A percentile compares a stretch with the other conserved stretches of the same genome.
phyloP scores from a whole-genome alignment of 92 coral and sea anemone genomes.

The Umimayanthus chanpuru region DNA sequence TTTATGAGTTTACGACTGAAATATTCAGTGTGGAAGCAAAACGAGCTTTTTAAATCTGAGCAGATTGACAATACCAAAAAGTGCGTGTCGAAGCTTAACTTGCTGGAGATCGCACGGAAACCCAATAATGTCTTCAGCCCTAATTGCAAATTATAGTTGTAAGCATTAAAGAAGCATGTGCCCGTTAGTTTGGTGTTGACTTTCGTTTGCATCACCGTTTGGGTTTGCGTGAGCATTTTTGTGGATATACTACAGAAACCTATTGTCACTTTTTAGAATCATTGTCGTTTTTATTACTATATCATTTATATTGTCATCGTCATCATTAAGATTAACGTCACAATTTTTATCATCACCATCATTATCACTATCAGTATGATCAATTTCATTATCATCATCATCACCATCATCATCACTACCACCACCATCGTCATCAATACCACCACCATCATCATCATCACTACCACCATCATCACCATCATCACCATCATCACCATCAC shows the following conservation, averaged over 20 bases:
- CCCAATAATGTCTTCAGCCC: too few species aligned
- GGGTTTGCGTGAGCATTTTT: too few species aligned
- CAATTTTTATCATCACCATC: background rate
- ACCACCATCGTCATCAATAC: background rate
- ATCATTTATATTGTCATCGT: background rate
- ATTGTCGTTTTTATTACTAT: background rate
- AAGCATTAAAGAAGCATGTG: too few species aligned
- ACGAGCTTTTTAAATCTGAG: slow-evolving; percentile 55
- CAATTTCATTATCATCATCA: background rate
- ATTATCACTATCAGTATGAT: background rate
- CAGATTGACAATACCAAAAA: background rate
- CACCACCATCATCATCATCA: background rate
- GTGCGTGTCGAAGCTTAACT: too few species aligned
- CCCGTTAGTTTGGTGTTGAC: too few species aligned
- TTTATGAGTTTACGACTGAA: slow-evolving; percentile 1
- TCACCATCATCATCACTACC: background rate
- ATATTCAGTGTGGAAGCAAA: slow-evolving; percentile 17
- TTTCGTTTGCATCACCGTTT: too few species aligned
- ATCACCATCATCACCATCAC: too few species aligned
- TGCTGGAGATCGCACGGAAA: too few species aligned
- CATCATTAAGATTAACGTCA: background rate
- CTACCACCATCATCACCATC: background rate
- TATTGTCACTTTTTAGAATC: background rate
- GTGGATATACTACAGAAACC: too few species aligned
- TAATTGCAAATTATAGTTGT: too few species aligned